Conservation (phyloP, 2,797 vertebrate species). For the Bradypodion ventrale region DNA sequence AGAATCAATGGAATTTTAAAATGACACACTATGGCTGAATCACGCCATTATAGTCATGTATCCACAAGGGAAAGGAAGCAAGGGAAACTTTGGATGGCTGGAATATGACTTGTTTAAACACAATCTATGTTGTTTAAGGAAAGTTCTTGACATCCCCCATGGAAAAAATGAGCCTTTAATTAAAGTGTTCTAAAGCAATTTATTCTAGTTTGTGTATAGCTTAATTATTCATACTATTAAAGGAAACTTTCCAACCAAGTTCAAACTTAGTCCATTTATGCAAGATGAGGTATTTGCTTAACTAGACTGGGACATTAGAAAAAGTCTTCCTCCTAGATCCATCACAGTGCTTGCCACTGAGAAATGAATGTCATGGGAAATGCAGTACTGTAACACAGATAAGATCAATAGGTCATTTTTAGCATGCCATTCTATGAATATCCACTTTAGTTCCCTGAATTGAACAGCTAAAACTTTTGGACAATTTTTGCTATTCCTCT, state of each 20-base stretch:
- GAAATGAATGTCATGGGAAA: background rate
- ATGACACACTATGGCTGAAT: background rate
- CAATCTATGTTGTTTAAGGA: background rate
- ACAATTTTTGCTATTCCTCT: too few relatives aligned
- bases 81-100: background rate
- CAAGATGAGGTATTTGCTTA: background rate
- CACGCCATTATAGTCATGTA: background rate
- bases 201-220: background rate
- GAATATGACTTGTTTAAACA: slow-evolving; percentile 13
- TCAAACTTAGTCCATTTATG: background rate
- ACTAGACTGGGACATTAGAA: too few relatives aligned
- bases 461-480: too few relatives aligned
- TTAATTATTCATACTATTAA: background rate
- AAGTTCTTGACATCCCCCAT: background rate
- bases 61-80: background rate
- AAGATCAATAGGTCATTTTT: background rate
- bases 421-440: background rate
- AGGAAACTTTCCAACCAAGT: background rate
- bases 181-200: background rate
- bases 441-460: too few relatives aligned
- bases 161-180: background rate
- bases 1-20: background rate
- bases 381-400: background rate
- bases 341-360: background rate
- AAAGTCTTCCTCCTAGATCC: background rate